Evolutionary conservation across 2,888 invertebrate species (phyloP).

Genomic region (Seira ritae): DNA sequence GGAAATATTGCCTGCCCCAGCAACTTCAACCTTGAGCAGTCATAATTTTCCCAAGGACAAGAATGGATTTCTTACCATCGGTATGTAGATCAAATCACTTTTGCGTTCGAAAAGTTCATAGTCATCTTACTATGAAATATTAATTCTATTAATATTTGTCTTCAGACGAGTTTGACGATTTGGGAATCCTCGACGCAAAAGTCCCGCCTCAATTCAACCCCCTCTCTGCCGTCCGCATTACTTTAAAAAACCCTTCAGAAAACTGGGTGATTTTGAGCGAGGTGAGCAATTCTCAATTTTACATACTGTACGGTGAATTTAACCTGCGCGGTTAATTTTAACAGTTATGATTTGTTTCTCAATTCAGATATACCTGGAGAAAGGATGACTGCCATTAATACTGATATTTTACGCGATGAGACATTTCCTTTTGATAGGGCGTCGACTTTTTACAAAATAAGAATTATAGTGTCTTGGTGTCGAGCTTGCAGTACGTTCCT

Average conservation of each 20-base stretch:
- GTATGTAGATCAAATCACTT: no score
- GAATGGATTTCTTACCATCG: slow-evolving; percentile 84
- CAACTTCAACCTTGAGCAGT: slow-evolving; percentile 36
- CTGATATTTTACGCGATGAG: not conserved
- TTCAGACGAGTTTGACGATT: slow-evolving; percentile 84
- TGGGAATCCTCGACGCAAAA: slow-evolving; percentile 87
- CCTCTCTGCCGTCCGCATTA: slow-evolving; percentile 84
- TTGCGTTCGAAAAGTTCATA: no score
- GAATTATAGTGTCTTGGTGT: slow-evolving; percentile 59
- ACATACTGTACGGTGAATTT: not conserved
- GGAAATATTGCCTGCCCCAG: slow-evolving; percentile 82
- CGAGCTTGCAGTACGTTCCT: slow-evolving; percentile 52
- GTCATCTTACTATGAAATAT: no score
- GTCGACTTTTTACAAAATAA: slow-evolving; percentile 19
- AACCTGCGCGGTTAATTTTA: not conserved
- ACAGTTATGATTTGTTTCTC: not conserved
- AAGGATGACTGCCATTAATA: slow-evolving; percentile 41
- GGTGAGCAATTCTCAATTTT: slow-evolving; percentile 77
- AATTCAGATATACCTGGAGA: slow-evolving; percentile 42
- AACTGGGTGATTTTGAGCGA: slow-evolving; percentile 96
- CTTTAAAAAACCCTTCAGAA: slow-evolving; percentile 86
- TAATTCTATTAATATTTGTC: no score
- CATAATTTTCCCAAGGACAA: slow-evolving; percentile 78
- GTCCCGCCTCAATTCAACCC: slow-evolving; percentile 82
- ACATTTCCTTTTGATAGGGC: slow-evolving; percentile 16